A percentile compares a stretch with the other conserved stretches of the same genome.
Evolutionary conservation across 2,888 invertebrate species (phyloP).

Genomic region (Zygogramma bicolorata): DNA sequence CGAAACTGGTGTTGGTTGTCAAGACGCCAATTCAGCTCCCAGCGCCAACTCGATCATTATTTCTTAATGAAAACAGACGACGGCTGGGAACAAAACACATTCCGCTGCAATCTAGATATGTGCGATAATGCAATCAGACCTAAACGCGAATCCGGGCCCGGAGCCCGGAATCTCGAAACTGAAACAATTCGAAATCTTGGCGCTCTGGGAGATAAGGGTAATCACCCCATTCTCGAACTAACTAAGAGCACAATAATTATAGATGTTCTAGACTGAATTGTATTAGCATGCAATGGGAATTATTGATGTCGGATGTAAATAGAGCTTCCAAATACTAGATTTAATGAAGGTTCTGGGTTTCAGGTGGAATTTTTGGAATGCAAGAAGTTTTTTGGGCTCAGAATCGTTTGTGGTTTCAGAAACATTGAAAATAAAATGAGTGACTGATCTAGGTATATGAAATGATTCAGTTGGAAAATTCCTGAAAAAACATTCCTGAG

Average conservation of each 20-base stretch:
- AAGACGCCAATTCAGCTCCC: neutral
- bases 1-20: neutral
- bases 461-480: no score
- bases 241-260: slow-evolving; percentile 17
- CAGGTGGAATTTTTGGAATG: neutral
- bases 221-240: slow-evolving; percentile 15
- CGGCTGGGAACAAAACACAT: neutral
- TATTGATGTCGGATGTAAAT: slow-evolving; percentile 21
- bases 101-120: neutral
- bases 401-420: no score
- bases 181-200: slow-evolving; percentile 13
- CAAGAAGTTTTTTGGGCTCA: neutral
- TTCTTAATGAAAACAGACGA: slow-evolving; percentile 1
- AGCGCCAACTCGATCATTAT: neutral
- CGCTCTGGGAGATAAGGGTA: slow-evolving; percentile 14
- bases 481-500: no score
- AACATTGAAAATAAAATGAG: no score
- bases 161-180: neutral
- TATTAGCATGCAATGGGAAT: slow-evolving; percentile 14
- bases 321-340: neutral
- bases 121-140: slow-evolving; percentile 1
- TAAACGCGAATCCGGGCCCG: neutral
- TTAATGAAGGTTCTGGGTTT: neutral
- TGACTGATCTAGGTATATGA: no score
- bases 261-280: slow-evolving; percentile 10